Evolutionary conservation across 2,888 invertebrate species (phyloP), one percentile per base, ranked within the genome.

Genomic region (Melieria crassipennis): DNA sequence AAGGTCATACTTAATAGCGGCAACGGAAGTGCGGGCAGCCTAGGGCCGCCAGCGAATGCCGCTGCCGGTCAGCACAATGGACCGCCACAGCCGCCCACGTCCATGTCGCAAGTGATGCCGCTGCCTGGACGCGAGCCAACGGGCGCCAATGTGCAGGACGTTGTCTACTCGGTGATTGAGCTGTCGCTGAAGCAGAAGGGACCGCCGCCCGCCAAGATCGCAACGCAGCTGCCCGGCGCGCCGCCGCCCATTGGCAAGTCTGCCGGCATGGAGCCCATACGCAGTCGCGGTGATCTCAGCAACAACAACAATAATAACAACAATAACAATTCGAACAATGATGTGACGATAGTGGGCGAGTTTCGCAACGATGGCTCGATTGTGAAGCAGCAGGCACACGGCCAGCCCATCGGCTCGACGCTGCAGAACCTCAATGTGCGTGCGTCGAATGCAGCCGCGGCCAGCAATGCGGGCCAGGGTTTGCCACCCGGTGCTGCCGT

Each of bases 121-220:
- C 46, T 69, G 75, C 69, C 60, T 16, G 69, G 75, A 70, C 70
- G 75, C 11, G 77, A 77, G 62, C 73, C 73, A 62, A 68, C 61
- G 13, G 71, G 72, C 65, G 71, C 76, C 30, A 88, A 94, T 66
- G 93, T 95, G 30, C 91, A 94, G 77, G 95, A 95, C 85, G 90
- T 95, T 70, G 92, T 96, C 84, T 89, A 92, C 77, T 93, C 93
- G 79, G 92, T 95, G 71, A 96, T 96, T 73, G 95, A 95, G 86
- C 91, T 92, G 83, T 92, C 92, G 77, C 86, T 95, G 65, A 92
- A 93, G 82, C 91, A 91, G 75, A 88, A 89, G 73, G 89, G 90
- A 4, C 88, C 87, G 77, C 79, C 81, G 69, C 77, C 76, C n/a
- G 30, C 70, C 1, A 73, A 78, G 76, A 64, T 75, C 48, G 58